Conservation (phyloP, 1,140 invertebrate genomes). For the Papilio xuthus region DNA sequence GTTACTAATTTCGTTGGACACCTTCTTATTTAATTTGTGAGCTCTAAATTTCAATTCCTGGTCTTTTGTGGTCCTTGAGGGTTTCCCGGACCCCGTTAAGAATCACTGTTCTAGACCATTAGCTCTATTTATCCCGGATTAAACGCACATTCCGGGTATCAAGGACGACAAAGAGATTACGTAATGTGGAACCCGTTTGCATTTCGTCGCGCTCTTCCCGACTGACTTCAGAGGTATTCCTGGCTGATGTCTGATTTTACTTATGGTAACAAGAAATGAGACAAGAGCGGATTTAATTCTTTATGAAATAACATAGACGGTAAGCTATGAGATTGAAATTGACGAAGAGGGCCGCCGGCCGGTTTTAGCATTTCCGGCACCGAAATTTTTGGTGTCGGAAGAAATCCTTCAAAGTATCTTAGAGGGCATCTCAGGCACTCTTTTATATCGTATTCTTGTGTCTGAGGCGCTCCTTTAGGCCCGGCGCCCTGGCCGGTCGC, state of each 20-base stretch:
- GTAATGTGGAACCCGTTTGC: slow-evolving; percentile 45
- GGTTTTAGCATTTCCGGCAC: no score
- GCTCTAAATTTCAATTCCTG: no score
- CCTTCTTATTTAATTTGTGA: no score
- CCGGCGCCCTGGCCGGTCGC: no score
- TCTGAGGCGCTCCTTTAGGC: no score
- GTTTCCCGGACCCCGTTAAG: no score
- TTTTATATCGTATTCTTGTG: no score
- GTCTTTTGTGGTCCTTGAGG: not conserved
- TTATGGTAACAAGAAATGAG: not conserved
- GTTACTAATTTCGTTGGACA: not conserved
- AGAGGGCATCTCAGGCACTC: no score
- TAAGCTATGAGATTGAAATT: not conserved
- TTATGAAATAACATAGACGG: not conserved
- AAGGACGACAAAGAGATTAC: slow-evolving; percentile 30
- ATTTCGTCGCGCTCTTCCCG: slow-evolving; percentile 44
- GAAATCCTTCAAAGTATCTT: no score
- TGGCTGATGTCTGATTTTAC: slow-evolving; percentile 26
- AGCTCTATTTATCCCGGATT: not conserved
- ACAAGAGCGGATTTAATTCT: slow-evolving; percentile 11
- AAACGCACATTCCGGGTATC: slow-evolving; percentile 21
- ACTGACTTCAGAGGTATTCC: slow-evolving; percentile 38
- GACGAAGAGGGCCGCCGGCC: no score
- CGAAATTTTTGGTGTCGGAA: no score
- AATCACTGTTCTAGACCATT: not conserved